Base-by-base conservation (phyloP, 1,140 invertebrate genomes). In the Listronotus bonariensis region DNA sequence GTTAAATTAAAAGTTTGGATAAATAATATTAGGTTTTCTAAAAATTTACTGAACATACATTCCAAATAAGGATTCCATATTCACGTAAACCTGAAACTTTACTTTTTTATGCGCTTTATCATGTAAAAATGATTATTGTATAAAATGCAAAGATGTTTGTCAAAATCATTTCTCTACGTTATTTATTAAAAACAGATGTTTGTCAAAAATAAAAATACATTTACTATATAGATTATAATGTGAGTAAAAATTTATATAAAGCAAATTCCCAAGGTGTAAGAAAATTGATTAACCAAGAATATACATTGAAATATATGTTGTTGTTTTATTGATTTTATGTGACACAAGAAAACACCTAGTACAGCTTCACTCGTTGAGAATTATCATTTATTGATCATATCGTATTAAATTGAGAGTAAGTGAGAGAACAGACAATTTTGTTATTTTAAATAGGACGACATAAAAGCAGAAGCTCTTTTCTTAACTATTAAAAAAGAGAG, bases 201-300 rank as follows among this genome's bases (percentile, higher is more conserved):
- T 40, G 17, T 11, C 20, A 45, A 32, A 10, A 18, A 57, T 6
- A 26, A 52, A 26, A 7, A 31, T 43, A 45, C n/a, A 32, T 17
- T 41, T 42, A 20, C 15, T 18, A 43, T 36, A 31, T 38, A 54
- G 52, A 15, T 20, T 54, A 5, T 54, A 18, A 14, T 32, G 32
- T 32, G 32, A 54, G n/a, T 32, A 17, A 18, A 42, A 40, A 26
- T 57, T 48, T 48, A 60, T 48, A 60, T 60, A 51, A 49, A 60
- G 20, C 46, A 48, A 51, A 60, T 60, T 34, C 45, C 46, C 48
- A 42, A 49, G 57, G 46, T 60, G 57, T 60, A 60, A 51, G 57
- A 60, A 38, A 60, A 60, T 46, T 17, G 31, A 49, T 20, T 49
- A 49, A 49, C 4, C 10, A 49, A 49, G 32, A 57, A 14, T 53